Evolutionary conservation across 1,140 invertebrate species (phyloP), one percentile per base, ranked within the genome.

Genomic region (Lamellibrachia luymesi): DNA sequence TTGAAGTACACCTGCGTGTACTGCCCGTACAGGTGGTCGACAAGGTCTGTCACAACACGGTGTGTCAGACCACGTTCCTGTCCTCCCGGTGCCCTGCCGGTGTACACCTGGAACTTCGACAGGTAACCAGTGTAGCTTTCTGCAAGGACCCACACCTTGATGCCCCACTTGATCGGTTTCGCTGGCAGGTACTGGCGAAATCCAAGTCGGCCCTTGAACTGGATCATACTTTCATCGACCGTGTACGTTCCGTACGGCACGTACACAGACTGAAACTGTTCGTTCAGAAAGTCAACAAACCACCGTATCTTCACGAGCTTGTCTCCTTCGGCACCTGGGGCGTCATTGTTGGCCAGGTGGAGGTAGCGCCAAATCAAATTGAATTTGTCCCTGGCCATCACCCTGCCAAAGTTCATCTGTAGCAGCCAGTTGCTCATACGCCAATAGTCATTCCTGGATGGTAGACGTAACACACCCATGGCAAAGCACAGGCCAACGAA

Each of bases 111-210:
- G 2, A 93, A 25, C 50, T 50, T 27, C 5, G 93, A 80, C 7
- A 93, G 27, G 90, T 93, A 94, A 2, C 93, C 94, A 50, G 93
- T 93, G 49, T 25, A 49, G 90, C 50, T 51, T 95, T 94, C 56
- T 93, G 94, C 1, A 93, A 10, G 38, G 89, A 93, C 93, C 93
- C 94, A 96, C 93, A 96, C 94, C 94, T 96, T 97, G 17, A 96
- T 96, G 25, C 96, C 96, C 95, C 95, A 96, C 94, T 96, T 97
- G 93, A 96, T 94, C 25, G 96, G 96, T 92, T 96, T 96, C 56
- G 95, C 94, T 51, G 94, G 95, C 91, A 95, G 93, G 94, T 97
- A 96, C 93, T 96, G 96, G 94, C 96, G 96, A 92, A 96, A 95
- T 93, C 94, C 94, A 94, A 96, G 94, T 92, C 94, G 93, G 7